Conservation (phyloP, 2,888 invertebrate genomes). For the Ectemnius continuus region DNA sequence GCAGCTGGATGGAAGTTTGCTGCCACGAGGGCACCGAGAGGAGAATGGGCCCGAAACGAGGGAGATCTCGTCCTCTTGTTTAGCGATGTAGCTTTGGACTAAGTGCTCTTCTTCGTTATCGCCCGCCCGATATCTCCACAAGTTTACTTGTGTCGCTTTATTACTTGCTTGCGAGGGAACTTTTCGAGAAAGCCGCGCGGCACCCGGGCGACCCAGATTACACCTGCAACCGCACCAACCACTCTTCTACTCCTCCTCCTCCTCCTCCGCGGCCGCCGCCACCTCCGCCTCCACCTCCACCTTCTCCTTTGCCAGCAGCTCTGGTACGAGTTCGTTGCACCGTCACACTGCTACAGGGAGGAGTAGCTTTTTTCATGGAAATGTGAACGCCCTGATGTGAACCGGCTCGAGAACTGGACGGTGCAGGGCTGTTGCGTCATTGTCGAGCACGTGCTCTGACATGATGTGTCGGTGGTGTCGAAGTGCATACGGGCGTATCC, state of each 20-base stretch:
- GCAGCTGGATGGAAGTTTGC: neutral
- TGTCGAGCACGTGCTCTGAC: neutral
- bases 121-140: neutral
- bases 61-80: neutral
- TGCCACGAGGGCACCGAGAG: neutral
- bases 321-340: too few species aligned
- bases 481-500: slow-evolving; percentile 7
- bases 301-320: too few species aligned
- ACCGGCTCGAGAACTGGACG: neutral
- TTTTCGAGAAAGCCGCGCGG: too few species aligned
- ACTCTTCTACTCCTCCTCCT: too few species aligned
- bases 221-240: neutral
- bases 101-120: slow-evolving; percentile 10
- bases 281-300: too few species aligned
- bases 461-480: neutral
- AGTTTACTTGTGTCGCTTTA: too few species aligned
- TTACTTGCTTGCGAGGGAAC: too few species aligned
- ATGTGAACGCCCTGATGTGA: neutral
- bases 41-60: slow-evolving; percentile 3
- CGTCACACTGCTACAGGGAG: neutral
- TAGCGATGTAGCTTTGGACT: neutral
- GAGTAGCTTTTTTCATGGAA: neutral
- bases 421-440: neutral
- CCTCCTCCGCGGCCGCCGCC: too few species aligned
- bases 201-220: slow-evolving; percentile 5